These are phyloP conservation scores for Dexiosoma caninum DNA, from an alignment of 2,888 invertebrate species.

Conservation along the genomic window DNA sequence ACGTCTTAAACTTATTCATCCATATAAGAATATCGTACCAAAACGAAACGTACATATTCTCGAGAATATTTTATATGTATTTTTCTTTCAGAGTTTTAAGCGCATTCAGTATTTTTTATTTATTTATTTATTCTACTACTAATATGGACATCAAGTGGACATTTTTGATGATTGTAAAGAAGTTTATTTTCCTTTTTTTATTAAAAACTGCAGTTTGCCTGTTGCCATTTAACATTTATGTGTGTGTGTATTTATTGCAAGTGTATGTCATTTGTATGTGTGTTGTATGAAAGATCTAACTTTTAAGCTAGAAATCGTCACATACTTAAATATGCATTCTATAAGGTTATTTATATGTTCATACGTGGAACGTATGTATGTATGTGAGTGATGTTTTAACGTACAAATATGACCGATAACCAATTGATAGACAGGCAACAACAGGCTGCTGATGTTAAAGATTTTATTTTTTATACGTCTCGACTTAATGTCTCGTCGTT, in stretches of 20 bases:
- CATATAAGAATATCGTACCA: conserved; percentile 14
- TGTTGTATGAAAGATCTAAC: conserved; percentile 16
- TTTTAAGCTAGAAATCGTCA: background rate
- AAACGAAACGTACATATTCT: background rate
- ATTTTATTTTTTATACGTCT: conserved; percentile 38
- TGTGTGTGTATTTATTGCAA: background rate
- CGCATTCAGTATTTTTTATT: background rate
- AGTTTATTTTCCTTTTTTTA: conserved; percentile 6
- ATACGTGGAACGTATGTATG: background rate
- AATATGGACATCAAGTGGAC: conserved; percentile 47
- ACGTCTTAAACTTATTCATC: conserved; percentile 37
- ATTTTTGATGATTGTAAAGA: conserved; percentile 41
- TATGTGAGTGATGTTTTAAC: conserved; percentile 8
- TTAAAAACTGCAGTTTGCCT: background rate
- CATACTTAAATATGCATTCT: background rate
- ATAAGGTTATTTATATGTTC: background rate
- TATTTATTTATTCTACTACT: conserved; percentile 39
- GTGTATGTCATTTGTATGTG: background rate
- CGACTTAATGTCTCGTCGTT: conserved; percentile 58
- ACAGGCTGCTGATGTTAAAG: conserved; percentile 42
- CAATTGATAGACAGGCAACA: conserved; percentile 54
- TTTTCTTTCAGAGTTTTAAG: background rate
- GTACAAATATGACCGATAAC: conserved; percentile 27
- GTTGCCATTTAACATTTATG: conserved; percentile 6
- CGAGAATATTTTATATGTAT: conserved; percentile 33